Conservation (phyloP, 2,797 vertebrate genomes). For the Triplophysa yarkandensis region DNA sequence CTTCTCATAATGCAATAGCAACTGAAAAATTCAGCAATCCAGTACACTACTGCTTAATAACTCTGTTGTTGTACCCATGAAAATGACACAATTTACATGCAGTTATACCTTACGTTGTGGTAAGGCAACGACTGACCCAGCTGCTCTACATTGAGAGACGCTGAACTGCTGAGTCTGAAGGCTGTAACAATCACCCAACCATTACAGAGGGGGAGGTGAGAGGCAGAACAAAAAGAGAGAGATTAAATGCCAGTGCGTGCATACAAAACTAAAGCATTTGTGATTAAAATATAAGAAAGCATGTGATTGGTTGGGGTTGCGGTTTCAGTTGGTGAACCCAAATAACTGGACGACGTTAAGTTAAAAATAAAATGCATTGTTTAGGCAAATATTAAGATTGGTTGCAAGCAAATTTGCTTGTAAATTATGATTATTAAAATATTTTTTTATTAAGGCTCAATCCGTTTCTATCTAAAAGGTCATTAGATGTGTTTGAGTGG, state of each 20-base stretch:
- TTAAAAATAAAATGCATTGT: slow-evolving; percentile 3
- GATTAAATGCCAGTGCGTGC: not conserved
- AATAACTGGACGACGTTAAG: not conserved
- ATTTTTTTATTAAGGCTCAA: slow-evolving; percentile 22
- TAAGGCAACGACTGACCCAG: slow-evolving; percentile 2
- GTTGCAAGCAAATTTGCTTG: slow-evolving; percentile 26
- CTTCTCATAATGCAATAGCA: not conserved
- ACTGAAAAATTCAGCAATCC: not conserved
- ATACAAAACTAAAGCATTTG: slow-evolving; percentile 12
- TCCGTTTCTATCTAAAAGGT: slow-evolving; percentile 6
- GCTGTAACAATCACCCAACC: slow-evolving; percentile 48
- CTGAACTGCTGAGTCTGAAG: slow-evolving; percentile 22
- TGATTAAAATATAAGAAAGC: slow-evolving; percentile 3
- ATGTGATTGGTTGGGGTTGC: slow-evolving; percentile 24
- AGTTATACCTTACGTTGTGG: not conserved
- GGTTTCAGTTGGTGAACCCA: slow-evolving; percentile 23
- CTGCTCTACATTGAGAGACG: slow-evolving; percentile 24
- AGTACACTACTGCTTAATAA: not conserved
- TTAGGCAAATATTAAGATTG: slow-evolving; percentile 16
- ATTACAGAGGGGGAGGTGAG: slow-evolving; percentile 26
- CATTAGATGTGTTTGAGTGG: slow-evolving; percentile 1
- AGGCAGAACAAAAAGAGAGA: slow-evolving; percentile 5
- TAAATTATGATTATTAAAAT: slow-evolving; percentile 31
- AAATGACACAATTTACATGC: not conserved
- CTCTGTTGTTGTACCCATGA: not conserved